Percentiles rank a stretch among this genome's conserved stretches.
phyloP scores from a whole-genome alignment of 2,797 vertebrate genomes.

The Lutjanus campechanus region DNA sequence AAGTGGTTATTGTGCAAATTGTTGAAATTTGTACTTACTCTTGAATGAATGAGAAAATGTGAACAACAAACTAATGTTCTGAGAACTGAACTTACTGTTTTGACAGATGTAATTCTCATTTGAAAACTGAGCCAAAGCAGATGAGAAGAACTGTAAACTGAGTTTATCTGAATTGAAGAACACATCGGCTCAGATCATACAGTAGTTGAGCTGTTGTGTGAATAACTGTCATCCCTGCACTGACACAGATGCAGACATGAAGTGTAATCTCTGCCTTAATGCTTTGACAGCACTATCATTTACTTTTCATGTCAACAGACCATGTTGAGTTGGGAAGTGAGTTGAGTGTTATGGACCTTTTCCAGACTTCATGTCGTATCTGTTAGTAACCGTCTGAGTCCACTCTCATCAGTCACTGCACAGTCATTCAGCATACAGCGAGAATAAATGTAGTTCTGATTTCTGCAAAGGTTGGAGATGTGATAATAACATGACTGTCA shows the following conservation, averaged over 20 bases:
- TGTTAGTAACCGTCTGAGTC: slow-evolving; percentile 14
- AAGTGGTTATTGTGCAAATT: no score
- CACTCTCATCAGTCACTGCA: not conserved
- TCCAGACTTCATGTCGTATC: not conserved
- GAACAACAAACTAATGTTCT: no score
- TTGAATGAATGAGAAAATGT: no score
- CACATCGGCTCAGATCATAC: not conserved
- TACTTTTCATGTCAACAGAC: slow-evolving; percentile 13
- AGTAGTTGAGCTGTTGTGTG: not conserved
- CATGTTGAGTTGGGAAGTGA: not conserved
- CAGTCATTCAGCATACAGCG: slow-evolving; percentile 8
- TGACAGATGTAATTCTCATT: no score
- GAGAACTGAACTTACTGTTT: no score
- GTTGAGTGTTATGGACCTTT: not conserved
- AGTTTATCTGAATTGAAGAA: no score
- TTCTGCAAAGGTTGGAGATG: slow-evolving; percentile 30
- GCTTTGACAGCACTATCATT: slow-evolving; percentile 20
- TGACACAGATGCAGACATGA: no score
- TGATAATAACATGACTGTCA: slow-evolving; percentile 33
- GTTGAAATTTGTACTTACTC: no score
- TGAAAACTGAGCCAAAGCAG: no score
- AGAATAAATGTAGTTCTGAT: slow-evolving; percentile 38
- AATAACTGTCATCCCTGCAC: not conserved
- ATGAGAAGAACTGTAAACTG: no score
- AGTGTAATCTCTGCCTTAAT: not conserved